Evolutionary conservation across 2,888 invertebrate species (phyloP).

Genomic region (Scaptomyza polygonia): DNA sequence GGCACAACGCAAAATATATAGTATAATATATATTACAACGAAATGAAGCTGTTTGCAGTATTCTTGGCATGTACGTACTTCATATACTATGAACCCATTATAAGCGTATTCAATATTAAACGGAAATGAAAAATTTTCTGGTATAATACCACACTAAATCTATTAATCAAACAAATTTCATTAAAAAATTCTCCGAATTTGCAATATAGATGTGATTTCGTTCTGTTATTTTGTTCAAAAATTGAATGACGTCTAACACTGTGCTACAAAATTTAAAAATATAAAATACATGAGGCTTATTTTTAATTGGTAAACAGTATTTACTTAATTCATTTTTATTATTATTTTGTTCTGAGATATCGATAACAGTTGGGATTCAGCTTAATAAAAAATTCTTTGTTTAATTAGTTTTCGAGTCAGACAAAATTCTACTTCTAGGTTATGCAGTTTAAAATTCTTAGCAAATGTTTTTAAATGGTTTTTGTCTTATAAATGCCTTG

Average conservation of each 20-base stretch:
- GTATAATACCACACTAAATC: conserved; percentile 1
- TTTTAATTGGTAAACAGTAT: too few relatives aligned
- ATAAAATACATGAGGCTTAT: too few relatives aligned
- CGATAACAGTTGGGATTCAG: background rate
- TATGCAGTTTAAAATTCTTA: background rate
- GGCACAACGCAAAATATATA: conserved; percentile 16
- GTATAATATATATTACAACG: conserved; percentile 30
- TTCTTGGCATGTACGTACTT: conserved; percentile 77
- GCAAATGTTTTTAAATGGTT: background rate
- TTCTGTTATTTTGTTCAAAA: background rate
- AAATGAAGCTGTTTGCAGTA: conserved; percentile 79
- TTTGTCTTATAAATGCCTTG: background rate
- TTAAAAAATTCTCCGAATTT: conserved; percentile 29
- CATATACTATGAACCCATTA: background rate
- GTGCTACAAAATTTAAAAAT: background rate
- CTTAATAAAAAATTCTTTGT: background rate
- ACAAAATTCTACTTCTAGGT: background rate
- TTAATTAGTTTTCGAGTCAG: background rate
- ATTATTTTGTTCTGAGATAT: too few relatives aligned
- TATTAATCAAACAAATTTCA: background rate
- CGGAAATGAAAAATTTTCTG: conserved; percentile 3
- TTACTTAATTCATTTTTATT: background rate
- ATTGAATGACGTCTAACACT: conserved; percentile 5
- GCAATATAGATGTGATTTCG: background rate
- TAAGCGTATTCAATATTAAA: background rate